Evolutionary conservation across 1,140 invertebrate genomes (phyloP), one percentile per base, ranked within the genome.

Genomic region (Cydia pomonella): DNA sequence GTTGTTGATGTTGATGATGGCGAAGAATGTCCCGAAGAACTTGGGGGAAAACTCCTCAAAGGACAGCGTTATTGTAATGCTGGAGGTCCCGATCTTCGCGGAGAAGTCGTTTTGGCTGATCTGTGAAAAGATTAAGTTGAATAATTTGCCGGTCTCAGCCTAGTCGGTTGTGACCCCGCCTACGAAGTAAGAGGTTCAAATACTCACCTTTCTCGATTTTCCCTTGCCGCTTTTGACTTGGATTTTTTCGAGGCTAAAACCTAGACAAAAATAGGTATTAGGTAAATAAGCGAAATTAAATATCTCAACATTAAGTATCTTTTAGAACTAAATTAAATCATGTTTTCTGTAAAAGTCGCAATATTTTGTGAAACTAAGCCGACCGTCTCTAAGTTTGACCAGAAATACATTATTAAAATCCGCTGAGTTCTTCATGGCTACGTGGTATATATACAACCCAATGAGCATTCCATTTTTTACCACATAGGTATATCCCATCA

Each of bases 231-330:
- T 72, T 9, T 13, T 72, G 71, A 41, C 41, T 53, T 41, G 62
- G 79, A 85, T 2, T 25, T 66, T 47, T 82, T 83, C 2, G 1
- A 59, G 18, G 6, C 6, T n/a, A 10, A 59, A 10, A 59, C 53
- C 53, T 59, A 23, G 7, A 59, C 21, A 59, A 59, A 59, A 59
- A 44, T 0, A 4, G 2, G 13, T 44, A 44, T 41, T 12, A 41
- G 38, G n/a, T n/a, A 33, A 33, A 6, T 41, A 41, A 12, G 38
- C 38, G 9, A 2, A 38, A 6, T 38, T 3, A 38, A n/a, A 53
- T 7, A 3, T n/a, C n/a, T n/a, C n/a, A n/a, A n/a, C n/a, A n/a
- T n/a, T n/a, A 16, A 16, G 44, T 16, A 41, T 41, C 12, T 10
- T 41, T 41, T 41, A 41, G 38, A 27, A 27, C 3, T 27, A 27